Conservation (phyloP, 2,113 vertebrate species). For the Polypterus bichir region DNA sequence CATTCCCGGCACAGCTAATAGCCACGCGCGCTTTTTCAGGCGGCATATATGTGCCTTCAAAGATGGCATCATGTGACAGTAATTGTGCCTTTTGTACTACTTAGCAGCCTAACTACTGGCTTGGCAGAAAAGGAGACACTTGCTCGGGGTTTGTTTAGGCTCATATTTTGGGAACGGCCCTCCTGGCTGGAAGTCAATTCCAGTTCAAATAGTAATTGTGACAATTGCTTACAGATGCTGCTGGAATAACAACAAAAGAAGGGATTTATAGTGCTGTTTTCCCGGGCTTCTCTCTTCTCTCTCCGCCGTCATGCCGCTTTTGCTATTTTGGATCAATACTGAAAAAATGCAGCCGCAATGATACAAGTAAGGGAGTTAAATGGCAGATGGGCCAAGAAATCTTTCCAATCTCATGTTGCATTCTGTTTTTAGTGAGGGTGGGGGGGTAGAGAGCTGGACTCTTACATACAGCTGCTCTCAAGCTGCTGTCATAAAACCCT, state of each 20-base stretch:
- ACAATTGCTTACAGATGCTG: conserved; percentile 75
- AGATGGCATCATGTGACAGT: conserved; percentile 36
- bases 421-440: conserved; percentile 43
- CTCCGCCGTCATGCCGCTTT: conserved; percentile 19
- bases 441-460: too few species aligned
- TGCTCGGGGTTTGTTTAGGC: conserved; percentile 66
- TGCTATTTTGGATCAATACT: conserved; percentile 48
- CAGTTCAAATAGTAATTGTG: conserved; percentile 64
- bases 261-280: conserved; percentile 45
- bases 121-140: conserved; percentile 60
- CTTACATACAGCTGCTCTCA: conserved; percentile 57
- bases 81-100: conserved; percentile 22
- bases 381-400: conserved; percentile 53
- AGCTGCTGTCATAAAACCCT: conserved; percentile 48
- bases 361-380: conserved; percentile 48
- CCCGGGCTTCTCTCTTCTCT: conserved; percentile 45
- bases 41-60: too few species aligned
- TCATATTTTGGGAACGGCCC: conserved; percentile 56
- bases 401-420: conserved; percentile 52
- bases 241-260: conserved; percentile 65
- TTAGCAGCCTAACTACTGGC: conserved; percentile 44
- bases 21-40: too few species aligned
- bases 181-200: conserved; percentile 63
- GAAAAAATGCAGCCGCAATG: conserved; percentile 34
- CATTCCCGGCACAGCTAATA: too few species aligned